Evolutionary conservation across 1,140 invertebrate genomes (phyloP).

Genomic region (Spodoptera litura): DNA sequence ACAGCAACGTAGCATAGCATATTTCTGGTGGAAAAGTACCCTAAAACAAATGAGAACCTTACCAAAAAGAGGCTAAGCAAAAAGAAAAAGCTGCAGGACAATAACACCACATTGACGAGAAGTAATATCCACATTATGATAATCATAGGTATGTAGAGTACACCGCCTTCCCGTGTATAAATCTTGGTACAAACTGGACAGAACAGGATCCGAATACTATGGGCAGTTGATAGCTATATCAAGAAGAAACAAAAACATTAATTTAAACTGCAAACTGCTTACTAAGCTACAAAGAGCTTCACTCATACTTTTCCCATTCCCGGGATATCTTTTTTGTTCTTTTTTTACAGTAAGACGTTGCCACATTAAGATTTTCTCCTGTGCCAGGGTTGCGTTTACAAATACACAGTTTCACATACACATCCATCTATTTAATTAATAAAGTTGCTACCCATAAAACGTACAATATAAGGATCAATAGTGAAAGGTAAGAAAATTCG

Average conservation of each 20-base stretch:
- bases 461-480: too few relatives aligned
- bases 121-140: constrained; percentile 59
- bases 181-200: constrained; percentile 55
- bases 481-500: too few relatives aligned
- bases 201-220: constrained; percentile 48
- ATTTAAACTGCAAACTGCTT: neutral
- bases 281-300: too few relatives aligned
- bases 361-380: too few relatives aligned
- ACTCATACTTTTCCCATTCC: neutral
- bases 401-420: too few relatives aligned
- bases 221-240: constrained; percentile 53
- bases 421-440: neutral
- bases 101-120: constrained; percentile 47
- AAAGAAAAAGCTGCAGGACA: constrained; percentile 53
- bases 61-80: constrained; percentile 59
- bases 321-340: neutral
- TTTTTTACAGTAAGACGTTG: too few relatives aligned
- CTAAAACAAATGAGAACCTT: neutral
- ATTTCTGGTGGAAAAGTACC: too few relatives aligned
- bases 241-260: constrained; percentile 6
- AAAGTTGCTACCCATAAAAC: neutral
- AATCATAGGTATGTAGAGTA: neutral
- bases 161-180: constrained; percentile 23
- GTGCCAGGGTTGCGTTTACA: too few relatives aligned
- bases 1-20: too few relatives aligned